phyloP scores from a whole-genome alignment of 2,888 invertebrate genomes.

The Psylliodes chrysocephalus region DNA sequence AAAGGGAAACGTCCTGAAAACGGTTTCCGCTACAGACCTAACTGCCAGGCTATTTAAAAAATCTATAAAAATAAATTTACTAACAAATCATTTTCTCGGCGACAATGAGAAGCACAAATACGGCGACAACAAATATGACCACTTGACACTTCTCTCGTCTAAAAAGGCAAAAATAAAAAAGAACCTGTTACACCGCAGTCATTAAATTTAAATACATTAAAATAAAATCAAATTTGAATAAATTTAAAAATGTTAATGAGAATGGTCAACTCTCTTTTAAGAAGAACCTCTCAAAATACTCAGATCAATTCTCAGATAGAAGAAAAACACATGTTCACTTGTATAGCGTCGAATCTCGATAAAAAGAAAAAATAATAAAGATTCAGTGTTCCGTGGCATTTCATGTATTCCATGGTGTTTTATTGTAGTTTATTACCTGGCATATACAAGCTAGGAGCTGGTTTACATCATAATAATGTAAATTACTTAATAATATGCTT shows the following conservation, averaged over 20 bases:
- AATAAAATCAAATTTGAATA: conserved; percentile 18
- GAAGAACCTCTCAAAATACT: neutral
- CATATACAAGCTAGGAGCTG: conserved; percentile 33
- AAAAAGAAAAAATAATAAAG: conserved; percentile 5
- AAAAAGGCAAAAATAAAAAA: conserved; percentile 1
- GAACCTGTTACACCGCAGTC: neutral
- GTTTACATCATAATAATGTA: conserved; percentile 43
- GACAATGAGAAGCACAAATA: conserved; percentile 2
- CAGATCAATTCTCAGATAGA: conserved; percentile 13
- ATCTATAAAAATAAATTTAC: neutral
- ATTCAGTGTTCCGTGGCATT: conserved; percentile 11
- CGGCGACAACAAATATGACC: conserved; percentile 8
- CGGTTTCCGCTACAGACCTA: too few relatives aligned
- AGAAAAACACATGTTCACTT: conserved; percentile 19
- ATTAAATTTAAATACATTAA: conserved; percentile 19
- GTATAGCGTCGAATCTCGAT: neutral
- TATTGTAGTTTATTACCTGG: conserved; percentile 24
- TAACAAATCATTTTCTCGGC: neutral
- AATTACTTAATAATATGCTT: conserved; percentile 45
- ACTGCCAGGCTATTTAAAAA: too few relatives aligned
- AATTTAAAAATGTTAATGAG: conserved; percentile 23
- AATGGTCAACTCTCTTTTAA: neutral
- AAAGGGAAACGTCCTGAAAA: too few relatives aligned
- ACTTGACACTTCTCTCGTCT: neutral
- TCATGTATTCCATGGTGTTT: conserved; percentile 23